A percentile compares a stretch with the other conserved stretches of the same genome.
These are phyloP conservation scores for Azemiops feae DNA, from an alignment of 2,113 vertebrate species.

Conservation along the genomic window DNA sequence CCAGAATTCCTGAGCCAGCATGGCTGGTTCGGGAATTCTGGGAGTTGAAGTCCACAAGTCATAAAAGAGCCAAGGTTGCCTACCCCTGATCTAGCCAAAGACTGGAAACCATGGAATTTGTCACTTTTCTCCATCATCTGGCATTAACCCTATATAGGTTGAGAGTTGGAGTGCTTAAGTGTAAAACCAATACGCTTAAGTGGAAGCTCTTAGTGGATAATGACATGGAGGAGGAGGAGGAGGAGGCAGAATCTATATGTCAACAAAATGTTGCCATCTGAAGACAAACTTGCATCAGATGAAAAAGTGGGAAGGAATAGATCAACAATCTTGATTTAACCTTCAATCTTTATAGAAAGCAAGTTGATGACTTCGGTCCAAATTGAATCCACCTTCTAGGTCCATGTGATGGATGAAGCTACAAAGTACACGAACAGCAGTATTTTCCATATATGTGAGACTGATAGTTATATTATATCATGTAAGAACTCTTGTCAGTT, in stretches of 20 bases:
- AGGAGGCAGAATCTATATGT: not conserved
- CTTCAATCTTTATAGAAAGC: not conserved
- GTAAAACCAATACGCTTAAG: not conserved
- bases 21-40: too few relatives aligned
- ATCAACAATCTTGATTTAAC: not conserved
- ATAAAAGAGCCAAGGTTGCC: too few relatives aligned
- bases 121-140: not conserved
- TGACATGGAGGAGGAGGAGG: not conserved
- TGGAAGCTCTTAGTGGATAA: not conserved
- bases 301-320: not conserved
- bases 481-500: not conserved
- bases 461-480: not conserved
- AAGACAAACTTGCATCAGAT: not conserved
- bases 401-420: conserved; percentile 5
- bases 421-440: not conserved
- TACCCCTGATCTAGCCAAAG: not conserved
- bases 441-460: not conserved
- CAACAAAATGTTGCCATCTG: conserved; percentile 23
- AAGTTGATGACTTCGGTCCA: not conserved
- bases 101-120: conserved; percentile 13
- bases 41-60: too few relatives aligned
- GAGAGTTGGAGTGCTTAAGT: not conserved
- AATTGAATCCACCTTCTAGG: not conserved
- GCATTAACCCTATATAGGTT: not conserved
- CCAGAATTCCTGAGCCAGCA: too few relatives aligned